Conservation (phyloP, 2,888 invertebrate species). For the Callosobruchus maculatus region DNA sequence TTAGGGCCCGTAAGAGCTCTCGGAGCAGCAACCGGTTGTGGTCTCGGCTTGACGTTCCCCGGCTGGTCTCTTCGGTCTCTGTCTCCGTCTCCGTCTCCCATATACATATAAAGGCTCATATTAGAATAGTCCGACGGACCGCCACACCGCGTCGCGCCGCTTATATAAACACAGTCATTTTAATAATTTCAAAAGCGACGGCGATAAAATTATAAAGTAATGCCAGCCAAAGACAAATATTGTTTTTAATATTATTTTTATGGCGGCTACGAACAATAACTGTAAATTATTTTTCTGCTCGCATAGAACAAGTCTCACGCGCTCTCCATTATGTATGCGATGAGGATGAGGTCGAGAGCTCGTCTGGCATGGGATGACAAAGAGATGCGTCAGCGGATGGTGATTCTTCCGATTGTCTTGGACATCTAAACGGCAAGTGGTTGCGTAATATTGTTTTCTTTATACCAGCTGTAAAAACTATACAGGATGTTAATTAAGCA, state of each 20-base stretch:
- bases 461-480: too few relatives aligned
- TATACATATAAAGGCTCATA: slow-evolving; percentile 8
- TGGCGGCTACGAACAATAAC: slow-evolving; percentile 37
- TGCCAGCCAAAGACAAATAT: slow-evolving; percentile 40
- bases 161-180: slow-evolving; percentile 39
- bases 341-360: neutral
- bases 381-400: too few relatives aligned
- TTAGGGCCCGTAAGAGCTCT: too few relatives aligned
- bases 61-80: too few relatives aligned
- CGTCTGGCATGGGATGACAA: neutral
- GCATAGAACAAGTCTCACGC: slow-evolving; percentile 26
- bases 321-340: neutral
- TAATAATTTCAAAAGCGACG: slow-evolving; percentile 38
- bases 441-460: too few relatives aligned
- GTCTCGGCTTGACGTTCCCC: neutral
- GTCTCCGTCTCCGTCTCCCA: neutral
- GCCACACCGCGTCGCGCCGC: slow-evolving; percentile 9
- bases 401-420: neutral
- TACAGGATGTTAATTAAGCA: too few relatives aligned
- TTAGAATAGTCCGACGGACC: slow-evolving; percentile 9
- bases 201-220: slow-evolving; percentile 40
- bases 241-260: slow-evolving; percentile 44
- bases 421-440: neutral
- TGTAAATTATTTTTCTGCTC: slow-evolving; percentile 38
- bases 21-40: neutral